Evolutionary conservation across 2,888 invertebrate genomes (phyloP).

Genomic region (Seira musarum): DNA sequence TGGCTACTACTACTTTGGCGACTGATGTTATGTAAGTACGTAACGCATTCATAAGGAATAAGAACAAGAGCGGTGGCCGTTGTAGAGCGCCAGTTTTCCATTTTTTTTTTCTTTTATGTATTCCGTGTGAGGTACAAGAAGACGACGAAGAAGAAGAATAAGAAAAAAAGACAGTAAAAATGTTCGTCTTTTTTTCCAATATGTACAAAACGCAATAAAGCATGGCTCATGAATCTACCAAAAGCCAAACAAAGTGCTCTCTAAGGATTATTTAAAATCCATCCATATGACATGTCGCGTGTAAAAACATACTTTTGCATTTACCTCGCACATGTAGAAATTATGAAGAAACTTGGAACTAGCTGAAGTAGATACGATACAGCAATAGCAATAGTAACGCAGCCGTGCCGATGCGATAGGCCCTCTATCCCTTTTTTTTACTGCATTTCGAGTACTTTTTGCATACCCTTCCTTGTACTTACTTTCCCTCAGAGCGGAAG

Average conservation of each 20-base stretch:
- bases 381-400: neutral
- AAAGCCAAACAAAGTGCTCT: constrained; percentile 49
- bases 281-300: constrained; percentile 43
- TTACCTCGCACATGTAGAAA: neutral
- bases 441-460: neutral
- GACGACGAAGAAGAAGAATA: neutral
- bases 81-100: neutral
- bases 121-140: neutral
- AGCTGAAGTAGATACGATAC: neutral
- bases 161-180: neutral
- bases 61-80: neutral
- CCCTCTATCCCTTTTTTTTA: constrained; percentile 11
- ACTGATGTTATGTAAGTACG: no score
- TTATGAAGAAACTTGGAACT: neutral
- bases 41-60: neutral
- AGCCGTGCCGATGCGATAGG: neutral
- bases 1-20: no score
- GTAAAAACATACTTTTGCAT: constrained; percentile 8
- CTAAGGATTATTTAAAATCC: constrained; percentile 60
- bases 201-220: constrained; percentile 16
- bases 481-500: neutral
- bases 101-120: neutral
- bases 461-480: neutral
- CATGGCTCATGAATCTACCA: constrained; percentile 34
- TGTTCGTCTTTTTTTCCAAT: neutral